Evolutionary conservation across 2,113 vertebrate species (phyloP).

Genomic region (Taurulus bubalis): DNA sequence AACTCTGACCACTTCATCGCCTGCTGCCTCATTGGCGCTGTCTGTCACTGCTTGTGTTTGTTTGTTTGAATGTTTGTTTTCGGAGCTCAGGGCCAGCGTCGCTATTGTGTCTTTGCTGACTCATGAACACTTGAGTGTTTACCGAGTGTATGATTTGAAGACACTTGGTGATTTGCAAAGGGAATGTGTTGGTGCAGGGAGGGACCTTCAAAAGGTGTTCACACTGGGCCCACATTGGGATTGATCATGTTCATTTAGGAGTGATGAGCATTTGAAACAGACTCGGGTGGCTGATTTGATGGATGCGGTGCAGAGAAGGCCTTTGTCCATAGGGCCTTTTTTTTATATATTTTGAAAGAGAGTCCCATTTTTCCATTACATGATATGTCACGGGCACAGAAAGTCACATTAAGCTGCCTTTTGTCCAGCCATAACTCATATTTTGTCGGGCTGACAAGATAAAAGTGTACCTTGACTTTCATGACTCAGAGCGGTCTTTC

Average conservation of each 20-base stretch:
- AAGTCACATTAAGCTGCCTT: constrained; percentile 66
- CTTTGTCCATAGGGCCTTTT: constrained; percentile 55
- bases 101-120: constrained; percentile 42
- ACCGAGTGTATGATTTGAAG: constrained; percentile 35
- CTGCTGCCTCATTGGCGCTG: constrained; percentile 31
- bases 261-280: constrained; percentile 67
- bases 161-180: constrained; percentile 55
- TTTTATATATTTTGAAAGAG: constrained; percentile 59
- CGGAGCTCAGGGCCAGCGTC: constrained; percentile 33
- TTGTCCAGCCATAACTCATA: constrained; percentile 72
- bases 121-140: constrained; percentile 37
- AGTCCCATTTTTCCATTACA: constrained; percentile 68
- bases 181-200: constrained; percentile 21
- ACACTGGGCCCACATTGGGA: constrained; percentile 53
- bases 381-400: constrained; percentile 63
- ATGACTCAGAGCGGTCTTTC: constrained; percentile 48
- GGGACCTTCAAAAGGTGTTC: constrained; percentile 49
- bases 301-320: constrained; percentile 53
- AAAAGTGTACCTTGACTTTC: constrained; percentile 73
- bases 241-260: constrained; percentile 74
- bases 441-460: constrained; percentile 69
- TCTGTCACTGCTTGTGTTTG: constrained; percentile 24
- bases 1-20: constrained; percentile 45
- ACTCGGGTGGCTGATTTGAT: constrained; percentile 68
- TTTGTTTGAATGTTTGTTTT: constrained; percentile 54